Conservation (phyloP, 1,140 invertebrate genomes). For the Bombyx mandarina region DNA sequence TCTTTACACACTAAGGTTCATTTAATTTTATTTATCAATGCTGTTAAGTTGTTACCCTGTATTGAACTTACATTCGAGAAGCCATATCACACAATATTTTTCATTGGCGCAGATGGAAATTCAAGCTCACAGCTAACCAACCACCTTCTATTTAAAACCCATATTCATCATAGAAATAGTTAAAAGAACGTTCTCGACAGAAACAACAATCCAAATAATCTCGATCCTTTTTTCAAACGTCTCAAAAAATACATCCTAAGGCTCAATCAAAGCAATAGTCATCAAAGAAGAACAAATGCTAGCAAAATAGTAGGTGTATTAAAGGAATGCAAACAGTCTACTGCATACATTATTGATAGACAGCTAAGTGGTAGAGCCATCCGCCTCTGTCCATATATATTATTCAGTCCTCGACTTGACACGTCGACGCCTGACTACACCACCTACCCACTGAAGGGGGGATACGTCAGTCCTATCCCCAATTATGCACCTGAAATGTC, state of each 20-base stretch:
- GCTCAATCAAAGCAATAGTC: too few relatives aligned
- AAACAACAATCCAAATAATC: too few relatives aligned
- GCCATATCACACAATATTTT: too few relatives aligned
- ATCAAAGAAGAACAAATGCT: too few relatives aligned
- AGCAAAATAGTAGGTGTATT: not conserved
- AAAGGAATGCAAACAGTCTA: conserved; percentile 35
- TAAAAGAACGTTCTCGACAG: too few relatives aligned
- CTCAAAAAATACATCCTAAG: too few relatives aligned
- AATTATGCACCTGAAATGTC: conserved; percentile 67
- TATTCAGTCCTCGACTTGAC: conserved; percentile 58
- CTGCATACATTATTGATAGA: conserved; percentile 57
- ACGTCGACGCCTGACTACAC: conserved; percentile 50
- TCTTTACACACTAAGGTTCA: not conserved
- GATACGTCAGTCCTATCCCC: conserved; percentile 47
- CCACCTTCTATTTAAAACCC: too few relatives aligned
- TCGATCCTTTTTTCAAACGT: too few relatives aligned
- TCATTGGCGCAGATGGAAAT: too few relatives aligned
- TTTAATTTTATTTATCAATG: not conserved
- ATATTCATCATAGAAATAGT: too few relatives aligned
- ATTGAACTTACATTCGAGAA: too few relatives aligned
- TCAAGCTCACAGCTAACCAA: too few relatives aligned
- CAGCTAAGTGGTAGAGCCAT: conserved; percentile 62
- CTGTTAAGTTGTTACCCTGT: not conserved
- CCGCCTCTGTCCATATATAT: conserved; percentile 51
- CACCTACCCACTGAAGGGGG: conserved; percentile 18